Percentiles rank a stretch among this genome's conserved stretches.
Evolutionary conservation across 2,113 vertebrate species (phyloP).

Genomic region (Penelope pileata): DNA sequence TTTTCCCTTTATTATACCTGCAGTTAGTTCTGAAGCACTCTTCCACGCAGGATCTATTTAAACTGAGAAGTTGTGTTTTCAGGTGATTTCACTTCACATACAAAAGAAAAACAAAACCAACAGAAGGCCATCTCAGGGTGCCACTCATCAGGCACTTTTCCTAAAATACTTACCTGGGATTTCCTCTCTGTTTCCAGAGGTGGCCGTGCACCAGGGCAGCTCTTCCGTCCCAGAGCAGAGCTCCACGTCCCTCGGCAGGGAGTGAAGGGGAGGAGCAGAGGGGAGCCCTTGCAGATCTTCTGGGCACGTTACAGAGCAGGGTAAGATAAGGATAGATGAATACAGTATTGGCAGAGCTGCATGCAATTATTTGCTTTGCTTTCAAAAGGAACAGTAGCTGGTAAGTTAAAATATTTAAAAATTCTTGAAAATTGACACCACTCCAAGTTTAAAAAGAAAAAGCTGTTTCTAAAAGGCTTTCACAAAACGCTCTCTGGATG

Average conservation of each 20-base stretch:
- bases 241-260: neutral
- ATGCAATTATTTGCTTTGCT: neutral
- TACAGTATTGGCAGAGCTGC: neutral
- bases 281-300: neutral
- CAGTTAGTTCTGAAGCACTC: neutral
- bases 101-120: neutral
- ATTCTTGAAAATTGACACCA: neutral
- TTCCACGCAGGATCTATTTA: neutral
- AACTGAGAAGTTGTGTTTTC: neutral
- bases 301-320: accelerated
- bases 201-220: neutral
- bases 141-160: neutral
- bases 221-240: neutral
- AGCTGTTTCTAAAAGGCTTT: neutral
- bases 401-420: neutral
- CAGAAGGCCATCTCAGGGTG: neutral
- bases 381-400: neutral
- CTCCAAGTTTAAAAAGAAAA: neutral
- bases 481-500: neutral
- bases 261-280: neutral
- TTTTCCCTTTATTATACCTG: neutral
- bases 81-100: neutral
- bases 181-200: neutral
- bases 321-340: neutral
- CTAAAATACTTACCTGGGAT: neutral